These are phyloP conservation scores for Gopherus evgoodei DNA, from an alignment of 2,113 vertebrate species.

Conservation along the genomic window DNA sequence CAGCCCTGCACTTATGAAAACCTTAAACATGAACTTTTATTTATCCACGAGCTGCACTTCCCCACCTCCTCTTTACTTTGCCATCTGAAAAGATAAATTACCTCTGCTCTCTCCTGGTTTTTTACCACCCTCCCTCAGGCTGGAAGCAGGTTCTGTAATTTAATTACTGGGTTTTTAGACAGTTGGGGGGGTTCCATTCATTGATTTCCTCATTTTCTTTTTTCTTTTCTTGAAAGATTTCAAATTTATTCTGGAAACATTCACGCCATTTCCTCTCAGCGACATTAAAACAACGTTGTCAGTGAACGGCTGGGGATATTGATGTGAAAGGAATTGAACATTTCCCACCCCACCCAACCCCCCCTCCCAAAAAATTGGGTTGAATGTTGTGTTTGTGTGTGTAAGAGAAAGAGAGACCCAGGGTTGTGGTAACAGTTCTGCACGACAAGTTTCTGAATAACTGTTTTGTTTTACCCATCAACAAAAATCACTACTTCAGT, in stretches of 20 bases:
- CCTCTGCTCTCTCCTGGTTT: slow-evolving; percentile 33
- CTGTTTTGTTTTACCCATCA: neutral
- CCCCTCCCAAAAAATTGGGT: neutral
- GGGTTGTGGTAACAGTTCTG: neutral
- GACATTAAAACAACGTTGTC: neutral
- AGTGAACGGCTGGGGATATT: neutral
- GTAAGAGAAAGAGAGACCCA: neutral
- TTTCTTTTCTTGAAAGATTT: neutral
- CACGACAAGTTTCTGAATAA: neutral
- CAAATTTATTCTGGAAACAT: slow-evolving; percentile 6
- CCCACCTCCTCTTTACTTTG: neutral
- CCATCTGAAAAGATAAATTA: slow-evolving; percentile 62
- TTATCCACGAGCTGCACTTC: neutral
- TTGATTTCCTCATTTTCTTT: slow-evolving; percentile 14
- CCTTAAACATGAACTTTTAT: slow-evolving; percentile 31
- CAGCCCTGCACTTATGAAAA: slow-evolving; percentile 17
- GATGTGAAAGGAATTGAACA: neutral
- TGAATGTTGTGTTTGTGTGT: neutral
- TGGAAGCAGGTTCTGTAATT: slow-evolving; percentile 55
- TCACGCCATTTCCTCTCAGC: slow-evolving; percentile 44
- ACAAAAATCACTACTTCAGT: slow-evolving; percentile 6
- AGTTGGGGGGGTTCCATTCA: neutral
- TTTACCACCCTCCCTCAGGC: neutral
- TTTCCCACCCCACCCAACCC: slow-evolving; percentile 19
- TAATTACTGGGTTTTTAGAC: slow-evolving; percentile 51